Base-by-base conservation (phyloP, 1,140 invertebrate genomes). In the Monochamus saltuarius region DNA sequence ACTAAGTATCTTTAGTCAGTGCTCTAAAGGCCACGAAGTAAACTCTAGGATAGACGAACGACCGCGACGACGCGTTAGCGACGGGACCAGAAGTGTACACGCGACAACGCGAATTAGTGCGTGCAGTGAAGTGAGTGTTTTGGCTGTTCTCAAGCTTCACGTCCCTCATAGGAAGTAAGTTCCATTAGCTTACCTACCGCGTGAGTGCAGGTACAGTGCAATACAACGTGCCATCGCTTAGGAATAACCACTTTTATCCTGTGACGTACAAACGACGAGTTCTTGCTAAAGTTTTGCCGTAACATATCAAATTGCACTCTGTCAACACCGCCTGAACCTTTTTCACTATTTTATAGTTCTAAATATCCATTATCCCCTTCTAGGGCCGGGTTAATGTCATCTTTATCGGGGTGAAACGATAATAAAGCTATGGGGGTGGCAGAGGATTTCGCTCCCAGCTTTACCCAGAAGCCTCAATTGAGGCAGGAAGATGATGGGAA, bases 401-500 rank as follows among this genome's bases (percentile, higher is more conserved):
- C 68, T 67, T 63, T 74, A 71, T 64, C 70, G 61, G 65, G 64
- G 67, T 76, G 74, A 71, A 59, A 62, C 42, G 57, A 64, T 34
- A 64, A 36, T 62, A 42, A 66, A 70, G 73, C 67, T 72, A 90
- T 89, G 89, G 89, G 88, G 83, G 87, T 89, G 80, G 85, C 86
- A 76, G 94, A 97, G 79, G 94, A 96, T 80, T 93, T 95, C 80
- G 93, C 95, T 78, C 95, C 95, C 77, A 95, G 92, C 83, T 97
- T 98, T 83, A 93, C 91, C 52, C 92, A 97, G 81, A 98, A 97
- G 86, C 95, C 95, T 64, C 91, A 94, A 77, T 86, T 97, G 54
- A 85, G 93, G 60, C 95, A 97, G 78, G 94, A 96, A 78, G 94
- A 97, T 79, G 94, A 96, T 75, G 94, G 95, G 64, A 96, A 97